phyloP scores from a whole-genome alignment of 2,113 vertebrate species.

The Oncorhynchus mykiss region DNA sequence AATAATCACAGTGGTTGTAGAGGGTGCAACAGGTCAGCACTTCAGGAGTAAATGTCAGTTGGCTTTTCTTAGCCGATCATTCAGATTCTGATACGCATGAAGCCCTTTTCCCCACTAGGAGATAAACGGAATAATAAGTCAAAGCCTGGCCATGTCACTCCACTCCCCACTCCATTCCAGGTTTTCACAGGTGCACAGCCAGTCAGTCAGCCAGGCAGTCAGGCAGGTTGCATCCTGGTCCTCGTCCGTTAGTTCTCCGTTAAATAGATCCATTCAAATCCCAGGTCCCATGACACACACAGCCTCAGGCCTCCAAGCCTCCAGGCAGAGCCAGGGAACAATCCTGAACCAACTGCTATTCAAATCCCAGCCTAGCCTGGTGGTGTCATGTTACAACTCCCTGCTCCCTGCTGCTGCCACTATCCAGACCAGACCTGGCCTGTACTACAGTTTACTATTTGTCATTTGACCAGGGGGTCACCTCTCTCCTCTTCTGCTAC shows the following conservation, averaged over 20 bases:
- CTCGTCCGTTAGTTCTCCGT: conserved; percentile 10
- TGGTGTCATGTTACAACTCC: conserved; percentile 54
- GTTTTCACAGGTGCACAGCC: conserved; percentile 54
- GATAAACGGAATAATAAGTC: no score
- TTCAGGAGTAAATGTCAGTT: no score
- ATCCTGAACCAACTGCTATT: conserved; percentile 55
- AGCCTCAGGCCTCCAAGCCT: conserved; percentile 35
- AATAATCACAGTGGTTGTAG: no score
- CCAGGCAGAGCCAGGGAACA: conserved; percentile 6
- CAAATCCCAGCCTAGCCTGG: conserved; percentile 46
- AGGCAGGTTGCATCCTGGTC: conserved; percentile 19
- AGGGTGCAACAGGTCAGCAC: no score
- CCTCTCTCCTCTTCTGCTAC: not conserved
- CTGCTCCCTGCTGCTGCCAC: not conserved
- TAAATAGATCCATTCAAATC: conserved; percentile 55
- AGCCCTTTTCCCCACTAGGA: no score
- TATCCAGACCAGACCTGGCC: not conserved
- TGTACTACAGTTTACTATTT: not conserved
- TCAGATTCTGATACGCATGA: no score
- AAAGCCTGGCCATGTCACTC: no score
- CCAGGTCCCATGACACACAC: conserved; percentile 17
- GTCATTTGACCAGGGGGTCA: conserved; percentile 31
- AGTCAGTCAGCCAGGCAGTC: conserved; percentile 17
- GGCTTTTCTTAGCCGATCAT: no score
- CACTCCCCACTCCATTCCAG: conserved; percentile 13